Percentiles rank a stretch among this genome's conserved stretches.
Evolutionary conservation across 2,113 vertebrate genomes (phyloP).

Genomic region (Cyprinodon tularosa): DNA sequence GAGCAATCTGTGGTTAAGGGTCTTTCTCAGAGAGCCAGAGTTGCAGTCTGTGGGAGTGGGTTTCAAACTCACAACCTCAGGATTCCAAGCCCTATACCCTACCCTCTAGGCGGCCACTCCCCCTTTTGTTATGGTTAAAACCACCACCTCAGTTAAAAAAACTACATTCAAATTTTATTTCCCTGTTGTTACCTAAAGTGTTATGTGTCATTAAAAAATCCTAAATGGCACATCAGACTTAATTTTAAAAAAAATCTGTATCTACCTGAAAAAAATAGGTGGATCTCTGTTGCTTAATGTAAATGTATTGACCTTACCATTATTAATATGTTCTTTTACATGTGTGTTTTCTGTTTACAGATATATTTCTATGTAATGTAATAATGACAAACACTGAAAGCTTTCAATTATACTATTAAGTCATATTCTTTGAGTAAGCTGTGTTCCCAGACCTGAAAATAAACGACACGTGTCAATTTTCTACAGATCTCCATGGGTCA

Average conservation of each 20-base stretch:
- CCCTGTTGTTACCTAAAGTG: not conserved
- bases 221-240: not conserved
- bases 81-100: too few relatives aligned
- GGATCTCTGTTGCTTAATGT: not conserved
- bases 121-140: not conserved
- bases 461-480: constrained; percentile 3
- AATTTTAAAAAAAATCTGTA: not conserved
- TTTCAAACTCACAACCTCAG: too few relatives aligned
- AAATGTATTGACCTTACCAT: not conserved
- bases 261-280: too few relatives aligned
- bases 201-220: not conserved
- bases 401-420: not conserved
- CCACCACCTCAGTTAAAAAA: not conserved
- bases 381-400: not conserved
- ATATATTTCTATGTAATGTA: not conserved
- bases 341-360: not conserved
- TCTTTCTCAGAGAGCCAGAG: too few relatives aligned
- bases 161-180: too few relatives aligned
- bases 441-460: constrained; percentile 2
- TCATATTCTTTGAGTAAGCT: not conserved
- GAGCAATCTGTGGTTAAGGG: too few relatives aligned
- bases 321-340: not conserved
- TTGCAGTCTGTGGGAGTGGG: too few relatives aligned
- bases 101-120: too few relatives aligned
- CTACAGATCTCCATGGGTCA: constrained; percentile 97